Evolutionary conservation across 2,113 vertebrate species (phyloP).

Genomic region (Sapajus apella): DNA sequence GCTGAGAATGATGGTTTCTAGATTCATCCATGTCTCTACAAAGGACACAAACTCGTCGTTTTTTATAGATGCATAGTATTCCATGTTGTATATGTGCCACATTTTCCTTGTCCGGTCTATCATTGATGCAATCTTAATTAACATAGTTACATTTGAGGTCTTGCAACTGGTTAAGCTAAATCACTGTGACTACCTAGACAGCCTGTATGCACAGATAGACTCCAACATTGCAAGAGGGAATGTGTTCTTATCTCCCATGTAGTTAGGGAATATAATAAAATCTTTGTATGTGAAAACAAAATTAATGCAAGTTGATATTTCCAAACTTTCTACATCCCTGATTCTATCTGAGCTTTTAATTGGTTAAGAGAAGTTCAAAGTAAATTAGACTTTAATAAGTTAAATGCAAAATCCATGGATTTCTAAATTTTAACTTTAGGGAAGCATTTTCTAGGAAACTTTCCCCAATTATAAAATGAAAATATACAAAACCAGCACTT

Average conservation of each 20-base stretch:
- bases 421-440: constrained; percentile 40
- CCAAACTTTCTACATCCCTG: neutral
- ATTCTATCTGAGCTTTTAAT: neutral
- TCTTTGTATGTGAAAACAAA: neutral
- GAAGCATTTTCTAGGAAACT: constrained; percentile 30
- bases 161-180: neutral
- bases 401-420: neutral
- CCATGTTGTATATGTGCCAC: too few relatives aligned
- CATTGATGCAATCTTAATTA: neutral
- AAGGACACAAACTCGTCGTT: too few relatives aligned
- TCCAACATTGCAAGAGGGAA: neutral
- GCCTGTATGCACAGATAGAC: neutral
- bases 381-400: constrained; percentile 24
- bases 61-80: too few relatives aligned
- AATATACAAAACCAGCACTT: neutral
- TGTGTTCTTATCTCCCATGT: neutral
- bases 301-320: neutral
- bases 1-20: too few relatives aligned
- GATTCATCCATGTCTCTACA: too few relatives aligned
- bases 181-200: neutral
- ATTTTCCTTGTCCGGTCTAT: too few relatives aligned
- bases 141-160: neutral
- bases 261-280: neutral
- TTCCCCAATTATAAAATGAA: neutral
- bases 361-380: neutral